Conservation (phyloP, 2,113 vertebrate genomes). For the Pygoscelis antarcticus region DNA sequence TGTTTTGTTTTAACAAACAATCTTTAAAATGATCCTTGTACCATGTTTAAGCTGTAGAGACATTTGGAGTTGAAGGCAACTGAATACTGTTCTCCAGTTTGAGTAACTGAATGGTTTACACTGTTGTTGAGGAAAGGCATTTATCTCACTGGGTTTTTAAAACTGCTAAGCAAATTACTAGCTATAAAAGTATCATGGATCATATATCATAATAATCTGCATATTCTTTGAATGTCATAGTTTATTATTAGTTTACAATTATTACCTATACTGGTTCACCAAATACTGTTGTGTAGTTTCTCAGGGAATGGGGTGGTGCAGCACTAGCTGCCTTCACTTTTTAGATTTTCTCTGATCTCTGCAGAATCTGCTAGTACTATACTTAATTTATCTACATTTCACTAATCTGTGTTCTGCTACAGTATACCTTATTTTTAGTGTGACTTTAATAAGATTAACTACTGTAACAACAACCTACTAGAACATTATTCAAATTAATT, state of each 20-base stretch:
- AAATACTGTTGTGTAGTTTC: background rate
- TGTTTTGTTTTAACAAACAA: background rate
- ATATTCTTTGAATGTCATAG: background rate
- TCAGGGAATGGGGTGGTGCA: background rate
- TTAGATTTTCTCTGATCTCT: background rate
- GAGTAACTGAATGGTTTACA: background rate
- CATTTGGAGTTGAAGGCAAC: background rate
- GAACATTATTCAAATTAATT: conserved; percentile 62
- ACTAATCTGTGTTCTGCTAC: background rate
- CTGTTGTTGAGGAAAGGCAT: background rate
- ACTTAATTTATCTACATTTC: background rate
- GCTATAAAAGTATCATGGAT: background rate
- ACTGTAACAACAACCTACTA: background rate
- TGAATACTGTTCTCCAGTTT: background rate
- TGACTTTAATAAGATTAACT: conserved; percentile 50
- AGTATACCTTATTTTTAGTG: conserved; percentile 18
- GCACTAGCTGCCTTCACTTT: background rate
- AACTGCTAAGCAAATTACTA: background rate
- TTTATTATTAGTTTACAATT: background rate
- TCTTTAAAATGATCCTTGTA: background rate
- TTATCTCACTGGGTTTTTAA: background rate
- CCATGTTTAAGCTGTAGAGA: background rate
- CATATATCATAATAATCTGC: background rate
- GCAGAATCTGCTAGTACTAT: background rate
- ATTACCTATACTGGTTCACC: background rate